Base-by-base conservation (phyloP, 2,113 vertebrate genomes). In the Oriolus oriolus region DNA sequence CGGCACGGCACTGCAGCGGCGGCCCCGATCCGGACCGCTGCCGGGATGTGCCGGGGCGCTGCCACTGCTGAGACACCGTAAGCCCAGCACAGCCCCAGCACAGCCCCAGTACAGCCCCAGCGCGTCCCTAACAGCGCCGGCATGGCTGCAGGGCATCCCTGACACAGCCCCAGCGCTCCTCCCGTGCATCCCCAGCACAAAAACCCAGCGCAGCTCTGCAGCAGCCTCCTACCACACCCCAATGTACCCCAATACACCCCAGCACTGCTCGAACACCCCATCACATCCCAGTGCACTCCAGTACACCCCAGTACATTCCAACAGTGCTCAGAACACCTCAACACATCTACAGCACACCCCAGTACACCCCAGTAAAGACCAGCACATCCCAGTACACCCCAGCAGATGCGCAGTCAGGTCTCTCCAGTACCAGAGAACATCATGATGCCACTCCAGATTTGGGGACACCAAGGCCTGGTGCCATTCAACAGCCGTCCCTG, bases 371-470 rank as follows among this genome's bases (percentile, higher is more conserved):
- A 49, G 19, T 24, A 9, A 64, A 2, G 5, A 21, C 17, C 69
- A 73, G 13, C 6, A 44, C 33, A 20, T 2, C 7, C 69, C 89
- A 84, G 63, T 10, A 45, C 28, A 6, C 3, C 47, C 35, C 50
- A 60, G 17, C 6, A 52, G 22, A n/a, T 0, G 1, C 3, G 1
- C 23, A 12, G 0, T 27, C 35, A 13, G 21, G 7, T 27, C 49
- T 19, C 44, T 63, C 52, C 42, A 15, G 30, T 22, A 21, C 17
- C 19, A 2, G 39, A 74, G 52, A 52, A 57, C 6, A 4, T 0
- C 0, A 37, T 0, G 6, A 37, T 68, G 65, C 60, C 69, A 44
- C 22, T 26, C 30, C 0, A 1, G 47, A 44, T 69, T 37, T 69
- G 61, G 45, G 31, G 20, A 28, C 39, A 20, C 28, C 6, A 9